Conservation (phyloP, 2,113 vertebrate genomes). For the Phylloscopus trochilus region DNA sequence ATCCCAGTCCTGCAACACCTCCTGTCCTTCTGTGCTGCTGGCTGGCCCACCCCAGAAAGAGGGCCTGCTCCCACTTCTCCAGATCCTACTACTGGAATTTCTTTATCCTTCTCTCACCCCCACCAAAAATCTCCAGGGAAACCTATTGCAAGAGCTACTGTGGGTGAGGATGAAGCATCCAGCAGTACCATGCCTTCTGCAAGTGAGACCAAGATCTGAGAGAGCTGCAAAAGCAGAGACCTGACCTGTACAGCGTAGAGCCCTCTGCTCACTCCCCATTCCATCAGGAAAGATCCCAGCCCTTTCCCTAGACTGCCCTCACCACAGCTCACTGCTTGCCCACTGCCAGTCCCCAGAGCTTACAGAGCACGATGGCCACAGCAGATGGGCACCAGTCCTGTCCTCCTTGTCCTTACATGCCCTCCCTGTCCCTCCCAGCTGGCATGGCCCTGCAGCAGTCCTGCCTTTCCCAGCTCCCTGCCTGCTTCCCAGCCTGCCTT, state of each 20-base stretch:
- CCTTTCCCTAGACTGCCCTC: not conserved
- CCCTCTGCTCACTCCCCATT: not conserved
- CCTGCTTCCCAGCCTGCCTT: not conserved
- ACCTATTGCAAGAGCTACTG: not conserved
- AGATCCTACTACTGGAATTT: not conserved
- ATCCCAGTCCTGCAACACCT: not conserved
- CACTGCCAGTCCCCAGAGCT: not conserved
- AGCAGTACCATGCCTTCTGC: too few relatives aligned
- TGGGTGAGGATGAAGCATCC: not conserved
- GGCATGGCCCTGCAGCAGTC: not conserved
- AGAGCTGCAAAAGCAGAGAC: not conserved
- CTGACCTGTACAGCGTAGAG: not conserved
- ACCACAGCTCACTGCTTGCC: not conserved
- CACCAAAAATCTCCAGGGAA: not conserved
- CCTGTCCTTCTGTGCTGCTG: not conserved
- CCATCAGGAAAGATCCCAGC: not conserved
- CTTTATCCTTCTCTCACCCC: not conserved
- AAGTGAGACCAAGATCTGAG: not conserved
- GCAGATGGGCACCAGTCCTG: not conserved
- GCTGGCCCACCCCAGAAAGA: not conserved
- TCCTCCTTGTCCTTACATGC: conserved; percentile 1
- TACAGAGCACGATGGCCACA: not conserved
- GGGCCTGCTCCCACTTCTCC: not conserved
- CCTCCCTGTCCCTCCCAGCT: not conserved
- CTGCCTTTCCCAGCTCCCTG: not conserved